Percentiles rank a stretch among this genome's conserved stretches.
Evolutionary conservation across 2,113 vertebrate genomes (phyloP).

Genomic region (Daphoenositta chrysoptera): DNA sequence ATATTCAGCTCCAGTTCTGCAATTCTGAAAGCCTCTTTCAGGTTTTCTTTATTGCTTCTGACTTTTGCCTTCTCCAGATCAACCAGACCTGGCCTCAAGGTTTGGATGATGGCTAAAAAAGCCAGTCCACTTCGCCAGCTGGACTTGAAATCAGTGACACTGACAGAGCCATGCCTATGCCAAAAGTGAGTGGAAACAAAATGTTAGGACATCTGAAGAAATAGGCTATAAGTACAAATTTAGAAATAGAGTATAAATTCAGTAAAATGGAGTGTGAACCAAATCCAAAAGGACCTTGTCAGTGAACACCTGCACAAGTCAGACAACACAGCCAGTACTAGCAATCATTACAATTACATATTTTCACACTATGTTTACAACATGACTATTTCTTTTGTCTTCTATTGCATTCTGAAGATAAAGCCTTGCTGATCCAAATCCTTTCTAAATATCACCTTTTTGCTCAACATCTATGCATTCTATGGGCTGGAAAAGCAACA

Average conservation of each 20-base stretch:
- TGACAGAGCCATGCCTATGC: constrained; percentile 79
- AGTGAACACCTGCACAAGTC: neutral
- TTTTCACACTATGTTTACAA: neutral
- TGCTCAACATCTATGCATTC: neutral
- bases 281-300: neutral
- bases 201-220: neutral
- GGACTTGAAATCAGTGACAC: constrained; percentile 87
- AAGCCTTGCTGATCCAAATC: neutral
- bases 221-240: neutral
- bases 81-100: constrained; percentile 84
- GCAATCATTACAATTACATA: accelerated
- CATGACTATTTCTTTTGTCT: neutral
- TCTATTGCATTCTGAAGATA: neutral
- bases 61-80: constrained; percentile 80
- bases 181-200: neutral
- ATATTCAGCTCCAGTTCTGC: constrained; percentile 88
- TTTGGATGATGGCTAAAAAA: constrained; percentile 87
- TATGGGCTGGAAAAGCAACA: neutral
- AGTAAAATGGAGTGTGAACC: neutral
- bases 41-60: constrained; percentile 87
- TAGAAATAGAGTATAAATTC: neutral
- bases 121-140: constrained; percentile 92
- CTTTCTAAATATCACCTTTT: neutral
- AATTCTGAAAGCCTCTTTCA: constrained; percentile 86
- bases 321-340: neutral